Conservation (phyloP, 2,113 vertebrate species). For the Larimichthys crocea region DNA sequence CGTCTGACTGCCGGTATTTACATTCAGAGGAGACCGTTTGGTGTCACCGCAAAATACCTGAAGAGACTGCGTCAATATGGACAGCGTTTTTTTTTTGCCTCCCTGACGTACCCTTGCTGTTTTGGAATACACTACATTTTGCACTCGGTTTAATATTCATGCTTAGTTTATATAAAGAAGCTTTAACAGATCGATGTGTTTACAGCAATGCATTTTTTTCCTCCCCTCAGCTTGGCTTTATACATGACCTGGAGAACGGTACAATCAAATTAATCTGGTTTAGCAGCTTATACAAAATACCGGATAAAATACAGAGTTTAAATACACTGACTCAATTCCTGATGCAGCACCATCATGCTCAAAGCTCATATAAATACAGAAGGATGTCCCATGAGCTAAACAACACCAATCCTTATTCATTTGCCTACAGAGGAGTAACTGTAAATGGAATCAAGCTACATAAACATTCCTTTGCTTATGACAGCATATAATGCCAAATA, state of each 20-base stretch:
- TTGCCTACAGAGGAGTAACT: constrained; percentile 48
- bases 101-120: constrained; percentile 29
- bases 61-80: constrained; percentile 32
- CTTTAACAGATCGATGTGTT: constrained; percentile 57
- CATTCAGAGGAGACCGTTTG: constrained; percentile 62
- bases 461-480: constrained; percentile 62
- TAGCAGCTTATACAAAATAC: constrained; percentile 66
- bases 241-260: constrained; percentile 52
- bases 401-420: constrained; percentile 47
- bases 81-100: constrained; percentile 33
- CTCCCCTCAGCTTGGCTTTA: neutral
- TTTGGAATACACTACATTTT: constrained; percentile 30
- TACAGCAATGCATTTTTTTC: constrained; percentile 13
- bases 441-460: constrained; percentile 64
- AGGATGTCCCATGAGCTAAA: constrained; percentile 38
- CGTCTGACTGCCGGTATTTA: constrained; percentile 64
- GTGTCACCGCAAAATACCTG: constrained; percentile 48
- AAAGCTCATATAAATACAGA: constrained; percentile 73
- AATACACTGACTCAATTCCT: constrained; percentile 63
- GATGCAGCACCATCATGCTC: constrained; percentile 47
- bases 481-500: constrained; percentile 66
- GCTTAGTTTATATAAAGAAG: constrained; percentile 18
- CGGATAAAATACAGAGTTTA: constrained; percentile 55
- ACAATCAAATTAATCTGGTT: constrained; percentile 73
- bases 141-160: constrained; percentile 29